Evolutionary conservation across 2,113 vertebrate genomes (phyloP).

Genomic region (Cinclus cinclus): DNA sequence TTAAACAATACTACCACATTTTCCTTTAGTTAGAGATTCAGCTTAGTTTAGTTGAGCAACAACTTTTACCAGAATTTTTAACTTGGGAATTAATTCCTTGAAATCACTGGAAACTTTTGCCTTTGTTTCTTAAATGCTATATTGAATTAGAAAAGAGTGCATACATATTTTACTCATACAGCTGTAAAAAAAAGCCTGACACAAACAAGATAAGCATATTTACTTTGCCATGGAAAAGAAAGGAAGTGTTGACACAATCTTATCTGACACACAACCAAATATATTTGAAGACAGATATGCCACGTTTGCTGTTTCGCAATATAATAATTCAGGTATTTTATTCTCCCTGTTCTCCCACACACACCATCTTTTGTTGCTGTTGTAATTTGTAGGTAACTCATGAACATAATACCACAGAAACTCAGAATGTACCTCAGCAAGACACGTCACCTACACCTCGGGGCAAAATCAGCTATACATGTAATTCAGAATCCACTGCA

Average conservation of each 20-base stretch:
- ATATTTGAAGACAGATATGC: neutral
- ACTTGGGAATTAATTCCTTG: neutral
- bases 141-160: neutral
- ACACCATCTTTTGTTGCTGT: too few relatives aligned
- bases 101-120: neutral
- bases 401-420: neutral
- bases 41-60: neutral
- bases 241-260: neutral
- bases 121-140: neutral
- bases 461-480: neutral
- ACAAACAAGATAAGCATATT: neutral
- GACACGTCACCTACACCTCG: neutral
- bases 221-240: neutral
- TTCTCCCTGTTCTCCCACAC: rapidly evolving
- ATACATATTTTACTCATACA: neutral
- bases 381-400: neutral
- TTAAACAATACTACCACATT: neutral
- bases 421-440: neutral
- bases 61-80: neutral
- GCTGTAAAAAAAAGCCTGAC: neutral
- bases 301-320: neutral
- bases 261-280: too few relatives aligned
- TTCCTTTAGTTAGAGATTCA: neutral
- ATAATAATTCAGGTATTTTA: neutral
- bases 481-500: neutral